Conservation (phyloP, 1,140 invertebrate genomes). For the Calycopis cecrops region DNA sequence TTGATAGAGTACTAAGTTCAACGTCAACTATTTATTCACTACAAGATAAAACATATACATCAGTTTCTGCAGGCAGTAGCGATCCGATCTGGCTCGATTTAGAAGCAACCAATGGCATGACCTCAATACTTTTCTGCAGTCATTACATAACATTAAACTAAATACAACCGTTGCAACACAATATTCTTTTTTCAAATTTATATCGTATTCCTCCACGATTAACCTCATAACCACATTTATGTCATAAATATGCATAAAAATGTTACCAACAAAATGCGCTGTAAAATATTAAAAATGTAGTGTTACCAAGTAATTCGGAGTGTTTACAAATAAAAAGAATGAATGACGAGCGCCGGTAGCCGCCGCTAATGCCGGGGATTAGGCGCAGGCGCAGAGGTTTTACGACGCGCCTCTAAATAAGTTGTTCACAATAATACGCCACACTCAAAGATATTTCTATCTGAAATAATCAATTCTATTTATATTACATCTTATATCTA, state of each 20-base stretch:
- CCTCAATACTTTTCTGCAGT: too few species aligned
- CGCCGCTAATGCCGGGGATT: slow-evolving; percentile 44
- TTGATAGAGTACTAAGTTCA: too few species aligned
- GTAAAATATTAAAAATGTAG: slow-evolving; percentile 23
- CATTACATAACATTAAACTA: too few species aligned
- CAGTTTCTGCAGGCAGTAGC: too few species aligned
- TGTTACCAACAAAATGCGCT: slow-evolving; percentile 16
- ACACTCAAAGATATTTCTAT: background rate
- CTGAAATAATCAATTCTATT: slow-evolving; percentile 1
- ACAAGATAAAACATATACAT: too few species aligned
- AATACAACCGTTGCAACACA: too few species aligned
- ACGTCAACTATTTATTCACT: too few species aligned
- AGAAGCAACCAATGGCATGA: too few species aligned
- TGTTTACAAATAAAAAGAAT: slow-evolving; percentile 39
- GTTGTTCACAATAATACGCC: slow-evolving; percentile 42
- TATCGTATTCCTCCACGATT: background rate
- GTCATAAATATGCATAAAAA: slow-evolving; percentile 17
- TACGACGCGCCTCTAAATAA: slow-evolving; percentile 54
- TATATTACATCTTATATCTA: background rate
- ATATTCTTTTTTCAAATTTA: too few species aligned
- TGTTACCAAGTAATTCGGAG: slow-evolving; percentile 25
- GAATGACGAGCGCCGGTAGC: slow-evolving; percentile 50
- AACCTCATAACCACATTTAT: background rate
- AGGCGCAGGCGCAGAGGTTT: slow-evolving; percentile 46
- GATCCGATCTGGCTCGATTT: too few species aligned